These are phyloP conservation scores for Limanda limanda DNA, from an alignment of 2,113 vertebrate species.

Conservation along the genomic window DNA sequence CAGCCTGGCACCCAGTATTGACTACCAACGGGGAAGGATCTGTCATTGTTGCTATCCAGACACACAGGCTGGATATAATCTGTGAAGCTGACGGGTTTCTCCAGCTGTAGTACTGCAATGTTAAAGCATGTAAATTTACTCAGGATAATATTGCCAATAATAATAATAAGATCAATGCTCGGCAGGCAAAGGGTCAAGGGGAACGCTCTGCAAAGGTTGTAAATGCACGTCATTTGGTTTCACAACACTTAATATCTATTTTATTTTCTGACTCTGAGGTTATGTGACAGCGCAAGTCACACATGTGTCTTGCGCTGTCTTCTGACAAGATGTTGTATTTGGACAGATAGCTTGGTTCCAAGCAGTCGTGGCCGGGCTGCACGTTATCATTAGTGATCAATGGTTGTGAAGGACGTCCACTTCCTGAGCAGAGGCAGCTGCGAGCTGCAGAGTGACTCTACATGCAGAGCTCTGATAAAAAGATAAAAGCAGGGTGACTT, in stretches of 20 bases:
- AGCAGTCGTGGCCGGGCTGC: neutral
- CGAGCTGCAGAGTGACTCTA: neutral
- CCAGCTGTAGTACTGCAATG: conserved; percentile 79
- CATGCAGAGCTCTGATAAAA: neutral
- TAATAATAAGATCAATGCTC: neutral
- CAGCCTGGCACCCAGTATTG: conserved; percentile 82
- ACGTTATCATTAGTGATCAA: neutral
- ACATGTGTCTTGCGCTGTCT: neutral
- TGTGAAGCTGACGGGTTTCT: conserved; percentile 28
- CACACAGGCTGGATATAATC: conserved; percentile 80
- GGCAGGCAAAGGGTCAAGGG: conserved; percentile 30
- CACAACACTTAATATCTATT: neutral
- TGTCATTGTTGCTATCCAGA: conserved; percentile 64
- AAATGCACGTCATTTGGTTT: neutral
- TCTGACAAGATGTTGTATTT: too few relatives aligned
- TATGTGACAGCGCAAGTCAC: neutral
- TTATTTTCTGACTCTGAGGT: neutral
- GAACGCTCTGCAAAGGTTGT: conserved; percentile 37
- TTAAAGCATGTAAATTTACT: conserved; percentile 62
- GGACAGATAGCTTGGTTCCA: neutral
- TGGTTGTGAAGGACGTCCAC: too few relatives aligned
- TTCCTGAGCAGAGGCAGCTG: conserved; percentile 8
- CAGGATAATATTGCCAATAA: neutral
- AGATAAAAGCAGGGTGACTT: too few relatives aligned
- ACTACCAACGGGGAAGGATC: conserved; percentile 75